Base-by-base conservation (phyloP, 2,797 vertebrate species). In the Sebastes miniatus region DNA sequence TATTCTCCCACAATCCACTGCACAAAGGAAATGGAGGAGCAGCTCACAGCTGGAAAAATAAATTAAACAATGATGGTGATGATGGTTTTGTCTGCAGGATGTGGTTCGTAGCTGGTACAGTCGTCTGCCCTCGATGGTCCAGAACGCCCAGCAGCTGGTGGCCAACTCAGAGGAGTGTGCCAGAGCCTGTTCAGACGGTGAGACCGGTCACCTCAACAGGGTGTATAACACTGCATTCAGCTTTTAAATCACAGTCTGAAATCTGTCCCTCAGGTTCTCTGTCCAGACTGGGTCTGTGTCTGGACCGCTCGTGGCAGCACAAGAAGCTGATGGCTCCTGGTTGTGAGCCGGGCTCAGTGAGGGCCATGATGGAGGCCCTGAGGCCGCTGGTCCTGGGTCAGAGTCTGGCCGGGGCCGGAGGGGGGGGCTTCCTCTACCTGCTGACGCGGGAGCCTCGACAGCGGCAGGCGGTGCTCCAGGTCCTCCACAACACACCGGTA, bases 31-130 rank as follows among this genome's bases (percentile, higher is more conserved):
- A 39, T 39, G 12, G 36, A 39, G 36, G 36, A 39, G 36, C 36
- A 39, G 36, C 36, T 39, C 36, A 39, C 36, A 39, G 36, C 32
- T 9, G 36, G 4, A 13, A 39, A 39, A 39, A 13, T 39, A 39
- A 39, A 39, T 39, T 14, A 39, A 39, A 39, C 36, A 39, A 39
- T 1, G 27, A 4, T 20, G 27, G 22, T 2, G 18, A 8, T 32
- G 66, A 10, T 11, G 63, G 13, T 27, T 58, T 24, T 77, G n/a
- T 66, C 18, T 77, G 34, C 67, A 99, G 98, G 98, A 99, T 0
- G 98, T 99, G 78, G 95, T 99, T 16, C 95, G 98, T 24, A 97
- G 95, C 89, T 99, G 98, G 98, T 99, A 99, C 0, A 97, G 97
- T 59, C 96, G 97, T 52, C 89, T 97, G 76, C 97, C 98, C 1